A percentile compares a stretch with the other conserved stretches of the same genome.
These are phyloP conservation scores for Synergus japonicus DNA, from an alignment of 2,888 invertebrate genomes.

Conservation along the genomic window DNA sequence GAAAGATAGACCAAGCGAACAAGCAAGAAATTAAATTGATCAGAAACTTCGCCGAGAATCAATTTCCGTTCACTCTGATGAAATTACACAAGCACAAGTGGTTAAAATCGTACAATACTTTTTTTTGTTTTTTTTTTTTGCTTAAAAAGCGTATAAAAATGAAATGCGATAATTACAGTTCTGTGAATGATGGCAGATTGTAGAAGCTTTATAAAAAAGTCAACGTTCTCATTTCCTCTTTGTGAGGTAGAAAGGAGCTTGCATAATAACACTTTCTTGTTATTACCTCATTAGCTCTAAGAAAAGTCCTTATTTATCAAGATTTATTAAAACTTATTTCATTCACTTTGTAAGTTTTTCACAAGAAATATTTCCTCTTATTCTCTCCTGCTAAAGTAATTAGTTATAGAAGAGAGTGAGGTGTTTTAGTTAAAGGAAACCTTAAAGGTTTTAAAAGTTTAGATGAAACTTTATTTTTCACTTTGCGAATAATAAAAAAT, in stretches of 20 bases:
- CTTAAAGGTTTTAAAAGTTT: neutral
- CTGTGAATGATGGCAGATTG: neutral
- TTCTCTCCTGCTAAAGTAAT: neutral
- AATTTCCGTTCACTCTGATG: slow-evolving; percentile 39
- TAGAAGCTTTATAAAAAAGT: neutral
- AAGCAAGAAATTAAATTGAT: slow-evolving; percentile 32
- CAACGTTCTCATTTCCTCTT: neutral
- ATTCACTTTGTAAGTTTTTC: neutral
- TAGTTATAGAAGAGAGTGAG: neutral
- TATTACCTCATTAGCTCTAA: slow-evolving; percentile 11
- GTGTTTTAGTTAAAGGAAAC: neutral
- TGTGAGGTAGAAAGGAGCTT: neutral
- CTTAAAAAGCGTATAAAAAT: neutral
- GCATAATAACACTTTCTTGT: slow-evolving; percentile 4
- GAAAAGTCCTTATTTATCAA: neutral
- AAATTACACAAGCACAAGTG: slow-evolving; percentile 32
- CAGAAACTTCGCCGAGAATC: slow-evolving; percentile 32
- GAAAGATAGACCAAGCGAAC: slow-evolving; percentile 14
- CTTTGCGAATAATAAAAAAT: neutral
- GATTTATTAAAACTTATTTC: neutral
- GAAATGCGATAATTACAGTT: neutral
- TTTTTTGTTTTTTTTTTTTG: neutral
- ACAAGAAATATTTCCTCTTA: neutral
- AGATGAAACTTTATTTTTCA: neutral
- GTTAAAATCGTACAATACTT: neutral